Evolutionary conservation across 2,113 vertebrate genomes (phyloP).

Genomic region (Eleginops maclovinus): DNA sequence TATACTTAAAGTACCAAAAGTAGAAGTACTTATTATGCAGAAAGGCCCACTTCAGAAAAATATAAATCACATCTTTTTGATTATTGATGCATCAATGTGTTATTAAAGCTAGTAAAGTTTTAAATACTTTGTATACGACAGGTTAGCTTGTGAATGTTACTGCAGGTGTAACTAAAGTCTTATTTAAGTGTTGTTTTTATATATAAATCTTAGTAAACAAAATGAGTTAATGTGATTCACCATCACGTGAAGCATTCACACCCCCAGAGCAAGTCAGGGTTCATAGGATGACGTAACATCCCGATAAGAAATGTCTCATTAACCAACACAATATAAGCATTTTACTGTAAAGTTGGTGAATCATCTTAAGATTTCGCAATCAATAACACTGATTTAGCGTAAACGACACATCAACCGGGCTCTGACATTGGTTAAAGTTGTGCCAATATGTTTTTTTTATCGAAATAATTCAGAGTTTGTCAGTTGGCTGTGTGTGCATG

Average conservation of each 20-base stretch:
- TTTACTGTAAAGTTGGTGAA: slow-evolving; percentile 1
- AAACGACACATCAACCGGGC: background rate
- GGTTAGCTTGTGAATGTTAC: too few species aligned
- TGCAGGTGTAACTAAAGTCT: too few species aligned
- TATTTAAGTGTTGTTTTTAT: too few species aligned
- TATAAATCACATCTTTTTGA: too few species aligned
- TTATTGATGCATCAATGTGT: too few species aligned
- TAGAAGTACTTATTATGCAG: too few species aligned
- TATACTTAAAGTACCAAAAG: too few species aligned
- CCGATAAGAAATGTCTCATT: slow-evolving; percentile 29
- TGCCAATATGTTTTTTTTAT: background rate
- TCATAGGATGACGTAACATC: slow-evolving; percentile 41
- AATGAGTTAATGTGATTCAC: too few species aligned
- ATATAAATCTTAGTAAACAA: background rate
- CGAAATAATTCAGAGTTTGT: background rate
- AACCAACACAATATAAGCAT: background rate
- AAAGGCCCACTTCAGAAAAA: too few species aligned
- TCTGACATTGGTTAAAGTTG: background rate
- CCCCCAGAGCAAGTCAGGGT: background rate
- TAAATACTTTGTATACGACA: too few species aligned
- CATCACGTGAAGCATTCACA: too few species aligned
- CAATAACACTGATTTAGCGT: background rate
- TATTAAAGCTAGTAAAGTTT: too few species aligned
- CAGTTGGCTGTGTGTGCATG: background rate
- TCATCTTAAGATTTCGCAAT: slow-evolving; percentile 32